These are phyloP conservation scores for Dipus sagitta DNA, from an alignment of 2,797 vertebrate genomes.

Conservation along the genomic window DNA sequence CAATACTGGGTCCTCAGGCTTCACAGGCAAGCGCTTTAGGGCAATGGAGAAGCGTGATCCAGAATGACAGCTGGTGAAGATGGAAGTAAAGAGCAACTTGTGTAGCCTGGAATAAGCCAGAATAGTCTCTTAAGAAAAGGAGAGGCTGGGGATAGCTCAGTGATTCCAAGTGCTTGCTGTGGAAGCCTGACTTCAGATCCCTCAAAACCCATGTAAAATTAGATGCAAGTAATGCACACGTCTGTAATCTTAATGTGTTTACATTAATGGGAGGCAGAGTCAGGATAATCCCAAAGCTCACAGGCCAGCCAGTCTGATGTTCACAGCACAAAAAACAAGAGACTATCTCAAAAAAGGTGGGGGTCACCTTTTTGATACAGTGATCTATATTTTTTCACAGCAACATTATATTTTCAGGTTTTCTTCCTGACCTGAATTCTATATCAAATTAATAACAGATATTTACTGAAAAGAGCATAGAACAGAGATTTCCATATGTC, in stretches of 20 bases:
- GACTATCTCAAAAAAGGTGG: neutral
- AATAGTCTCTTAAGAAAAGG: neutral
- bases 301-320: no score
- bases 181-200: no score
- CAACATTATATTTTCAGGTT: neutral
- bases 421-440: constrained; percentile 7
- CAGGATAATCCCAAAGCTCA: no score
- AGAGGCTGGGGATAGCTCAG: no score
- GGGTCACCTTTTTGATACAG: constrained; percentile 9
- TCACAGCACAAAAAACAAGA: no score
- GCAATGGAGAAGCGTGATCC: neutral
- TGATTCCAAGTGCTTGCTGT: no score
- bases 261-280: no score
- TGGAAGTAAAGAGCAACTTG: neutral
- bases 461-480: neutral
- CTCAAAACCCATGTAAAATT: no score
- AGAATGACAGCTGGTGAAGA: neutral
- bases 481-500: neutral
- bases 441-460: constrained; percentile 14
- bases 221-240: no score
- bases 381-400: neutral
- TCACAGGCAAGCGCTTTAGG: neutral
- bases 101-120: neutral
- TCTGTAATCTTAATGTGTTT: no score
- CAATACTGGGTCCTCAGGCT: no score